Evolutionary conservation across 2,888 invertebrate species (phyloP).

Genomic region (Drosophila meridiana): DNA sequence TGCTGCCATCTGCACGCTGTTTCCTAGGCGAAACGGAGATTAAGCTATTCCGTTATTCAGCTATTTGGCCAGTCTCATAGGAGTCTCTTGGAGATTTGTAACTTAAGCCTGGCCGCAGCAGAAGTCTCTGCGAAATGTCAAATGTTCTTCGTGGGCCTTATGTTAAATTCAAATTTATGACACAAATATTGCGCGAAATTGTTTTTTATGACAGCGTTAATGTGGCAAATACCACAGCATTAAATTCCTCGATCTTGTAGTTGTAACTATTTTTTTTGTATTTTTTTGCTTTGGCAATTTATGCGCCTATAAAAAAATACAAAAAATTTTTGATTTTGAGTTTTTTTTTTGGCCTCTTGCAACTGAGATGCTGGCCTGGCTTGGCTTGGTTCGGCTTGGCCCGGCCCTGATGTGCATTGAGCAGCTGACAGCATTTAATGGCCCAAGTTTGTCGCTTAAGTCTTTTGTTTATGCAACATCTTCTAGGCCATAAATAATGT

Average conservation of each 20-base stretch:
- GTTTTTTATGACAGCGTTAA: slow-evolving; percentile 67
- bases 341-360: slow-evolving; percentile 28
- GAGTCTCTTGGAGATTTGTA: slow-evolving; percentile 20
- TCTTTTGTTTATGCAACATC: slow-evolving; percentile 70
- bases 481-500: slow-evolving; percentile 52
- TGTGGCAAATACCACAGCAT: slow-evolving; percentile 56
- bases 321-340: slow-evolving; percentile 37
- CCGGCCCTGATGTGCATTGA: slow-evolving; percentile 64
- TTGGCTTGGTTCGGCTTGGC: neutral
- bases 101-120: slow-evolving; percentile 37
- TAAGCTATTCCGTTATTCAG: neutral
- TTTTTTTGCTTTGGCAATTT: slow-evolving; percentile 50
- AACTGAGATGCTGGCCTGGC: neutral
- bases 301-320: slow-evolving; percentile 65
- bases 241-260: slow-evolving; percentile 47
- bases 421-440: slow-evolving; percentile 44
- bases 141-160: slow-evolving; percentile 40
- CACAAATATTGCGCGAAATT: slow-evolving; percentile 60
- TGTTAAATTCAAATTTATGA: slow-evolving; percentile 63
- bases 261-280: neutral
- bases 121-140: slow-evolving; percentile 39
- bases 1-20: neutral
- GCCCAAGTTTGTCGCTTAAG: slow-evolving; percentile 62
- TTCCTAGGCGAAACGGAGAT: slow-evolving; percentile 4
- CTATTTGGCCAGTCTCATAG: slow-evolving; percentile 1